These are phyloP conservation scores for Ptychoptera contaminata DNA, from an alignment of 2,888 invertebrate species.

Conservation along the genomic window DNA sequence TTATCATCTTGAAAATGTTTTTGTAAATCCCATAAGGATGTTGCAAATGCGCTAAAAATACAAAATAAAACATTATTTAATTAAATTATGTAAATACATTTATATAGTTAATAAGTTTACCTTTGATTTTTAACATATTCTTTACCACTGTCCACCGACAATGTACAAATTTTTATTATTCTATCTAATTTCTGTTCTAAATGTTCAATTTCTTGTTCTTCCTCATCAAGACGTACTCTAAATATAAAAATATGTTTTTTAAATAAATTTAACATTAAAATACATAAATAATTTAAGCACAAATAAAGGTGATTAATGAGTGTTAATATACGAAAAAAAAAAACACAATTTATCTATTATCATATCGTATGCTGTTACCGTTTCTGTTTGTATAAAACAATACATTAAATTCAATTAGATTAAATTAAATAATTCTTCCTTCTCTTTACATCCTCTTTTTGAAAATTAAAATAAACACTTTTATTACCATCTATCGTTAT, in stretches of 20 bases:
- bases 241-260: too few species aligned
- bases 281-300: neutral
- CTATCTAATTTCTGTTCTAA: slow-evolving; percentile 81
- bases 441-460: too few species aligned
- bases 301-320: neutral
- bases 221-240: slow-evolving; percentile 73
- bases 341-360: too few species aligned
- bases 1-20: slow-evolving; percentile 76
- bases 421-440: too few species aligned
- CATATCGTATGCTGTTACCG: too few species aligned
- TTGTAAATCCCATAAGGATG: slow-evolving; percentile 80
- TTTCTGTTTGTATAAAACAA: too few species aligned
- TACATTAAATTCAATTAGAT: too few species aligned
- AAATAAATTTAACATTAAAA: too few species aligned
- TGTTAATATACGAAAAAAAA: too few species aligned
- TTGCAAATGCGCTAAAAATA: slow-evolving; percentile 55
- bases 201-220: slow-evolving; percentile 73
- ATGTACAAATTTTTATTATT: slow-evolving; percentile 76
- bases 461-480: too few species aligned
- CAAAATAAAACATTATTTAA: slow-evolving; percentile 8
- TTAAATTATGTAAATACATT: slow-evolving; percentile 3
- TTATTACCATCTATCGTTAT: too few species aligned
- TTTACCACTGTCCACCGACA: slow-evolving; percentile 86
- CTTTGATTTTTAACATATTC: slow-evolving; percentile 83
- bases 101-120: slow-evolving; percentile 37